phyloP scores from a whole-genome alignment of 2,113 vertebrate genomes.

The Campylomormyrus numenius region DNA sequence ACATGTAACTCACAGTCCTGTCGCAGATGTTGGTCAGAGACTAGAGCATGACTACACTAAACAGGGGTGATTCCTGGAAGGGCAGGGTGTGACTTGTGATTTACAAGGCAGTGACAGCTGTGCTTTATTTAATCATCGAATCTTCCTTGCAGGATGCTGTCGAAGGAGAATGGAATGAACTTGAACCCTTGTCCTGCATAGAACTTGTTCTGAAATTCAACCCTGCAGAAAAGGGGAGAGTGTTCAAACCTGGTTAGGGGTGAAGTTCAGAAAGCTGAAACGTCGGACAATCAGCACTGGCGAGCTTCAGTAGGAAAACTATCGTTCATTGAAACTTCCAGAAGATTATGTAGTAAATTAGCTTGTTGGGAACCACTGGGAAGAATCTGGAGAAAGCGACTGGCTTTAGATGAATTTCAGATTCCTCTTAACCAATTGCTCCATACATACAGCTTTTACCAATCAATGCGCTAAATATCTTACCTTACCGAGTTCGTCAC shows the following conservation, averaged over 20 bases:
- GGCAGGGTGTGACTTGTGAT: background rate
- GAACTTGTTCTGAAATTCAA: constrained; percentile 99
- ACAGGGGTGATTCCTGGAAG: background rate
- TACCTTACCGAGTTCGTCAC: too few species aligned
- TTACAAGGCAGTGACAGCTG: background rate
- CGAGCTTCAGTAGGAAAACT: background rate
- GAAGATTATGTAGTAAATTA: background rate
- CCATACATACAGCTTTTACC: background rate
- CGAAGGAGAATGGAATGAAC: constrained; percentile 93
- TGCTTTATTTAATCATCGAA: constrained; percentile 70
- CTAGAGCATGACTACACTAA: background rate
- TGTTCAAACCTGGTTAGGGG: constrained; percentile 16
- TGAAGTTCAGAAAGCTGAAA: background rate
- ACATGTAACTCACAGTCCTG: background rate
- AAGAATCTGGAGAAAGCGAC: background rate
- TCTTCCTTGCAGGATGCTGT: constrained; percentile 83
- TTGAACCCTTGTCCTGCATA: constrained; percentile 89
- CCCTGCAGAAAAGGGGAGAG: constrained; percentile 60
- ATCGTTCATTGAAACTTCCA: background rate
- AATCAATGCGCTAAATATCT: too few species aligned
- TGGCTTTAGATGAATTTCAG: background rate
- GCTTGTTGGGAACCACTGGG: background rate
- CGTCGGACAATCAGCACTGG: background rate
- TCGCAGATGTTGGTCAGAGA: background rate
- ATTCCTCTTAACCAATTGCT: background rate